Evolutionary conservation across 2,113 vertebrate genomes (phyloP).

Genomic region (Misgurnus mizolepis): DNA sequence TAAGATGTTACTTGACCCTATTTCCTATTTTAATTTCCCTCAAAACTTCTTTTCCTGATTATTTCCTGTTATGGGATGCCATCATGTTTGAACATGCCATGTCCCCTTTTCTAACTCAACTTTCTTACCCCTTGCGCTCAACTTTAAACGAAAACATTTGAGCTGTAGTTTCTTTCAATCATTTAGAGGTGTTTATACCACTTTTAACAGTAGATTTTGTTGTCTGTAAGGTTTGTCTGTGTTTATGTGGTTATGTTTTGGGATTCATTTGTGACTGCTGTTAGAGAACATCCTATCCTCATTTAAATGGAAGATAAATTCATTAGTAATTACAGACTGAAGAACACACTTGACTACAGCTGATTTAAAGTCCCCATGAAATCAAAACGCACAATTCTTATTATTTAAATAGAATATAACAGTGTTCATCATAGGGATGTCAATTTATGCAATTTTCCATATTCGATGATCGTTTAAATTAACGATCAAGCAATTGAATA

Average conservation of each 20-base stretch:
- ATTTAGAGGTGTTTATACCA: neutral
- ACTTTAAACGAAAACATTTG: too few relatives aligned
- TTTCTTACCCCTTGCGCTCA: neutral
- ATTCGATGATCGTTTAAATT: too few relatives aligned
- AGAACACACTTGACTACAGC: neutral
- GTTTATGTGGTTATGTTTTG: neutral
- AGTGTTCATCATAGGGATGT: too few relatives aligned
- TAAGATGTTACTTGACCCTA: neutral
- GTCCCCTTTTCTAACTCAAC: neutral
- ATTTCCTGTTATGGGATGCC: neutral
- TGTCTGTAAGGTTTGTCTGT: neutral
- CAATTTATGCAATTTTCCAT: too few relatives aligned
- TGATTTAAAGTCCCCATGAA: neutral
- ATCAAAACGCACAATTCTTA: too few relatives aligned
- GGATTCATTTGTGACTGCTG: neutral
- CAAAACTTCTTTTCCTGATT: neutral
- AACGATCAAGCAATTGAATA: too few relatives aligned
- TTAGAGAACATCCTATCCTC: neutral
- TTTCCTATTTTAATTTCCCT: neutral
- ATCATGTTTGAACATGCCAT: slow-evolving; percentile 34
- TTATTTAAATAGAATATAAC: too few relatives aligned
- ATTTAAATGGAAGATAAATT: neutral
- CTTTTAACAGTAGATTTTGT: neutral
- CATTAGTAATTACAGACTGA: neutral
- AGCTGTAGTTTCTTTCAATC: neutral